These are phyloP conservation scores for Trachemys scripta DNA, from an alignment of 2,113 vertebrate genomes.

Conservation along the genomic window DNA sequence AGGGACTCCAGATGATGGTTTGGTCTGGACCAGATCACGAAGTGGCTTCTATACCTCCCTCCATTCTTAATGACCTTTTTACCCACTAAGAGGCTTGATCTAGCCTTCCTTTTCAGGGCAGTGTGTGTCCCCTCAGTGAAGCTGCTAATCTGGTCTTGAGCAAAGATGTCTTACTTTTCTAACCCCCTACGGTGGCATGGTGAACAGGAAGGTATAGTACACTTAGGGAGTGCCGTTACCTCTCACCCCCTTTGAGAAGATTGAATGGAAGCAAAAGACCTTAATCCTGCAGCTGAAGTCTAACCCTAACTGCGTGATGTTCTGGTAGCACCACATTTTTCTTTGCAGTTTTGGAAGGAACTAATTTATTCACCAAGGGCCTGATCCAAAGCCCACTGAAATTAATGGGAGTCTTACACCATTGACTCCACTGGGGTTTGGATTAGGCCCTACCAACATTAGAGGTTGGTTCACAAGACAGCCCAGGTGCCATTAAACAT, in stretches of 20 bases:
- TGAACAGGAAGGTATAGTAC: background rate
- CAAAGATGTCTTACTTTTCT: background rate
- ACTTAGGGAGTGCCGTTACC: background rate
- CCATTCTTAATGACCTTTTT: background rate
- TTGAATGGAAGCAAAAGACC: background rate
- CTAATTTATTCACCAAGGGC: background rate
- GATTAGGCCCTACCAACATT: background rate
- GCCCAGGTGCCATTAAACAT: accelerated
- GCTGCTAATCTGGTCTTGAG: accelerated
- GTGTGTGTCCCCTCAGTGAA: background rate
- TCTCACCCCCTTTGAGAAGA: background rate
- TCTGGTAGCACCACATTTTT: background rate
- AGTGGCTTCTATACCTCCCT: background rate
- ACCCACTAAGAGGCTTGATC: background rate
- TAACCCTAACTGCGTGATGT: background rate
- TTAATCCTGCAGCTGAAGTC: background rate
- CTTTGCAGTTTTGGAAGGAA: background rate
- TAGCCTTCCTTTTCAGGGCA: background rate
- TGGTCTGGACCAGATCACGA: background rate
- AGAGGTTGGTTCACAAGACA: background rate
- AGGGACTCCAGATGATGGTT: background rate
- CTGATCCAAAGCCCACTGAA: background rate
- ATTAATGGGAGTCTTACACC: accelerated
- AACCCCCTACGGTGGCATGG: accelerated
- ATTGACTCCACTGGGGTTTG: accelerated